Evolutionary conservation across 1,140 invertebrate species (phyloP).

Genomic region (Papilio polytes): DNA sequence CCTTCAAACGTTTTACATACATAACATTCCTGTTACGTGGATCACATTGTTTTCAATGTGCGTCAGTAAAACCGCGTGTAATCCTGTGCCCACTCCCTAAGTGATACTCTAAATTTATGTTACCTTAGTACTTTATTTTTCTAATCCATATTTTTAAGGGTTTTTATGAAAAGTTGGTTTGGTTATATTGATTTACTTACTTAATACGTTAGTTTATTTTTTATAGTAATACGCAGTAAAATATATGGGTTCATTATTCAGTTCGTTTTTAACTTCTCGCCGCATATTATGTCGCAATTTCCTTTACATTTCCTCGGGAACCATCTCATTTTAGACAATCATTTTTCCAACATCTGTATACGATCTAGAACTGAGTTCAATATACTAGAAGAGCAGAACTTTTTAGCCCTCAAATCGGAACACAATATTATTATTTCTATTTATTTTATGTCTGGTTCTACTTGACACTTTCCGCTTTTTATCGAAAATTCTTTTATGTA

Average conservation of each 20-base stretch:
- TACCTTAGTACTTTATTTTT: not conserved
- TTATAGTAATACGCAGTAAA: not conserved
- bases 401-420: not conserved
- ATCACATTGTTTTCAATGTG: constrained; percentile 13
- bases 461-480: not conserved
- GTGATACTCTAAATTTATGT: not conserved
- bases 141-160: not conserved
- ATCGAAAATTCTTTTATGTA: not conserved
- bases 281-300: too few relatives aligned
- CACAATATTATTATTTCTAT: not conserved
- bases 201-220: not conserved
- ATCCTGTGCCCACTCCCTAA: not conserved
- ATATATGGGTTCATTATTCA: too few relatives aligned
- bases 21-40: not conserved
- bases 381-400: too few relatives aligned
- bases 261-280: too few relatives aligned
- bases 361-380: too few relatives aligned
- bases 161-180: not conserved
- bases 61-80: not conserved
- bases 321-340: too few relatives aligned
- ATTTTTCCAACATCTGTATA: too few relatives aligned
- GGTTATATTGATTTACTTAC: too few relatives aligned
- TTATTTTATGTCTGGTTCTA: too few relatives aligned
- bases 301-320: too few relatives aligned
- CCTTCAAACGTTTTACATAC: not conserved